phyloP scores from a whole-genome alignment of 1,140 invertebrate species.

The Anastatus disparis region DNA sequence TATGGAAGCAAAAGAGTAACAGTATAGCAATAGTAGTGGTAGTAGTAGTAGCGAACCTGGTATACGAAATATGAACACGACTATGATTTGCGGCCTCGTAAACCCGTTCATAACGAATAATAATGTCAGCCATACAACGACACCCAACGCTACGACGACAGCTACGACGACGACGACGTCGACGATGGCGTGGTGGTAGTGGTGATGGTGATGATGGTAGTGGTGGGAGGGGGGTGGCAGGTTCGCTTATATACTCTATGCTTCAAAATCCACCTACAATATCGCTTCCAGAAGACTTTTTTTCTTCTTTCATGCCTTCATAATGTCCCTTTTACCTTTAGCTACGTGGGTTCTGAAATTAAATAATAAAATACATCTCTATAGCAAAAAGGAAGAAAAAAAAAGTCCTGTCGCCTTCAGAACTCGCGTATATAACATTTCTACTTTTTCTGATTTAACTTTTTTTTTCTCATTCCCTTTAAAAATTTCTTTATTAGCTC shows the following conservation, averaged over 20 bases:
- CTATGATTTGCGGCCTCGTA: constrained; percentile 68
- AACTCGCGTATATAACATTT: constrained; percentile 1
- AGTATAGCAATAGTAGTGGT: too few relatives aligned
- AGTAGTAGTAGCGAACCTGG: constrained; percentile 34
- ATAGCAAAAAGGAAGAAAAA: too few relatives aligned
- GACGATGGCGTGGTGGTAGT: constrained; percentile 35
- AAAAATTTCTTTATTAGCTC: constrained; percentile 21
- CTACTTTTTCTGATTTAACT: constrained; percentile 44
- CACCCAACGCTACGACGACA: constrained; percentile 44
- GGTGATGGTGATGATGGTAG: constrained; percentile 17
- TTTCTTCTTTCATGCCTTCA: constrained; percentile 60
- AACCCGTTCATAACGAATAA: constrained; percentile 69
- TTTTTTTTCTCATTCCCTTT: constrained; percentile 13
- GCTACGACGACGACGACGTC: constrained; percentile 28
- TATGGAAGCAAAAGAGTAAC: too few relatives aligned
- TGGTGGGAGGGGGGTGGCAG: background rate
- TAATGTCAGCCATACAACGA: too few relatives aligned
- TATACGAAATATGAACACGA: constrained; percentile 68
- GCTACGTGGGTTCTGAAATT: constrained; percentile 58
- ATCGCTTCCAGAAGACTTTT: constrained; percentile 47
- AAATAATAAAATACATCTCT: constrained; percentile 66
- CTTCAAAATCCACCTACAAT: constrained; percentile 65
- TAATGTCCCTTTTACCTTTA: constrained; percentile 51
- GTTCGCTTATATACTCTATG: constrained; percentile 28
- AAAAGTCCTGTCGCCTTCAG: too few relatives aligned